Evolutionary conservation across 23 tunicate genomes (phyloP), one percentile per base, ranked within the genome.

Genomic region (Corella eumyota): DNA sequence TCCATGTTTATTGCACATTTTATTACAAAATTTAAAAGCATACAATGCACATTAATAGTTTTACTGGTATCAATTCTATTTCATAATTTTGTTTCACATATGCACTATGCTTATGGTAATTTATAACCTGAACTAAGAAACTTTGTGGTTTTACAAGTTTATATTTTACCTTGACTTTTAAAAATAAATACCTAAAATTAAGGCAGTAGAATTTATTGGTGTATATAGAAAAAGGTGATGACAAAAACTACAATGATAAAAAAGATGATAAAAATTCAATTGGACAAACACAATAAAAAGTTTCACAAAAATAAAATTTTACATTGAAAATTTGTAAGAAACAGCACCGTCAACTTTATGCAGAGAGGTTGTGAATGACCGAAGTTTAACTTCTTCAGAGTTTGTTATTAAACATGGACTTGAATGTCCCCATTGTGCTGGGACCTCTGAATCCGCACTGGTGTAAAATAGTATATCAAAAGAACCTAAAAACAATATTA

Each of bases 331-430:
- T 71, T 88, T 88, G 72, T 88, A 88, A 55, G 96, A 78, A 19
- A 88, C 96, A 60, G 81, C 77, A 2, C 96, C 90, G 30, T 88
- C 85, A 11, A 88, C 96, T 61, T 62, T 67, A 51, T 88, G 96
- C 5, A 79, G 68, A 4, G 96, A 79, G 5, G 96, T 88, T 38
- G 81, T 72, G 34, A 88, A 88, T 22, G 96, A 88, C 15, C 88
- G 45, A 0, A 88, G 77, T 73, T 88, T 69, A 0, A 88, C 96
- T 62, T 79, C 73, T 56, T 88, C 76, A 25, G 83, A 75, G 72
- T 88, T 70, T 6, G 57, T 34, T 24, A 88, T 88, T 37, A 88
- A 61, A 55, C 68, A 79, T 19, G 96, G 67, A 60, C 66, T 68
- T 27, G 91, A 72, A 17, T 88, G 81, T 62, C 79, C 90, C 90